Evolutionary conservation across 2,888 invertebrate species (phyloP), one percentile per base, ranked within the genome.

Genomic region (Parnassius apollo): DNA sequence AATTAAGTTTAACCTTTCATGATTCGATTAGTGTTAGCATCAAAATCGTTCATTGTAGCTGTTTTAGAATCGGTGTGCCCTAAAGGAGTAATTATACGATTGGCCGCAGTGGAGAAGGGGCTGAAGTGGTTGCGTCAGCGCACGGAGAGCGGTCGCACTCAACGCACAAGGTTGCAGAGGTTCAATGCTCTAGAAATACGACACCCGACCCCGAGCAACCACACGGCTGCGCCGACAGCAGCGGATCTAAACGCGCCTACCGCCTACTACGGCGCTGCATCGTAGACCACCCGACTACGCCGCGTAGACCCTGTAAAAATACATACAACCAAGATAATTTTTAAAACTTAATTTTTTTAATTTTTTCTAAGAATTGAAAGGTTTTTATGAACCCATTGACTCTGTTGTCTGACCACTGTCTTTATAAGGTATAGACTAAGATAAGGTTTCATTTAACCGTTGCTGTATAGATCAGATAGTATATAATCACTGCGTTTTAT

Each of bases 111-210:
- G 78, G 88, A 88, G 91, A 89, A 89, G 88, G 90, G 87, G 88
- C 88, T 88, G 86, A 73, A 82, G 80, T 69, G 77, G 83, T 91
- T 91, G 90, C 90, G 88, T 90, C 88, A 90, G 84, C 82, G 79
- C 77, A 49, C 85, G 79, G 90, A 88, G 90, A 89, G 88, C 86
- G 91, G 90, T 77, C 85, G 85, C 81, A 74, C 88, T 90, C 91
- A 91, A 91, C 82, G 84, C 85, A 89, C 91, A 91, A 91, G 91
- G 91, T 91, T 91, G 91, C 85, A 83, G 84, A 89, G 88, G 91
- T 91, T 91, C 91, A 91, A 90, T 90, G 91, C 88, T 91, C 91
- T 90, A 91, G 88, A 90, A 90, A 90, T 88, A 89, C 84, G 83
- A 89, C 80, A 85, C 82, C 81, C 87, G 89, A 89, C 88, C 90